These are phyloP conservation scores for Gonocerus acuteangulatus DNA, from an alignment of 2,888 invertebrate genomes.

Conservation along the genomic window DNA sequence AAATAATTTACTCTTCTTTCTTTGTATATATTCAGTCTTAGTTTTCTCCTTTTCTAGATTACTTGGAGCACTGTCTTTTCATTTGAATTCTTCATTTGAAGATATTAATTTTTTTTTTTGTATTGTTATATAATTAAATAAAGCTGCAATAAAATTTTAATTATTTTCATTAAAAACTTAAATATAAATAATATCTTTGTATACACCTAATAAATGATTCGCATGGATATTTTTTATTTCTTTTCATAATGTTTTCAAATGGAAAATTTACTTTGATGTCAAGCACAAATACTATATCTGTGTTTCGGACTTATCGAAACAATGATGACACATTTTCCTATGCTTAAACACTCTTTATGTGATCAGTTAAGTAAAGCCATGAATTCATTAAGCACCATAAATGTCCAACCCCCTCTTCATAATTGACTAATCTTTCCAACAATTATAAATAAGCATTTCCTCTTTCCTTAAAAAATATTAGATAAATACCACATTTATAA, in stretches of 20 bases:
- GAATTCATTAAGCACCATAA: slow-evolving; percentile 3
- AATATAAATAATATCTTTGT: too few relatives aligned
- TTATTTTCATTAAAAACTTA: too few relatives aligned
- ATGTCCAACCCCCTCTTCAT: slow-evolving; percentile 22
- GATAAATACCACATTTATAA: slow-evolving; percentile 22
- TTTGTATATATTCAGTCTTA: slow-evolving; percentile 24
- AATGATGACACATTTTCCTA: not conserved
- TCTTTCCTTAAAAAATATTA: slow-evolving; percentile 7
- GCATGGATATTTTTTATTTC: too few relatives aligned
- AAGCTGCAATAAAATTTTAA: too few relatives aligned
- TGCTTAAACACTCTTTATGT: slow-evolving; percentile 2
- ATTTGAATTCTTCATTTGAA: not conserved
- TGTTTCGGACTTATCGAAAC: slow-evolving; percentile 22
- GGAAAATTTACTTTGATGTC: too few relatives aligned
- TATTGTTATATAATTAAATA: too few relatives aligned
- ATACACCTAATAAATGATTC: too few relatives aligned
- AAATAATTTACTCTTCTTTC: slow-evolving; percentile 2
- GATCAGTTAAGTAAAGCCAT: slow-evolving; percentile 5
- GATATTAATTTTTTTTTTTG: too few relatives aligned
- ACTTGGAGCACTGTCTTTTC: slow-evolving; percentile 6
- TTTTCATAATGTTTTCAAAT: too few relatives aligned
- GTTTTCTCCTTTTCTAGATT: slow-evolving; percentile 27
- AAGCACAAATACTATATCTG: slow-evolving; percentile 10
- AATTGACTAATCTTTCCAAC: slow-evolving; percentile 12
- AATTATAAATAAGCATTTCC: not conserved